These are phyloP conservation scores for Gari tellinella DNA, from an alignment of 2,888 invertebrate species.

Conservation along the genomic window DNA sequence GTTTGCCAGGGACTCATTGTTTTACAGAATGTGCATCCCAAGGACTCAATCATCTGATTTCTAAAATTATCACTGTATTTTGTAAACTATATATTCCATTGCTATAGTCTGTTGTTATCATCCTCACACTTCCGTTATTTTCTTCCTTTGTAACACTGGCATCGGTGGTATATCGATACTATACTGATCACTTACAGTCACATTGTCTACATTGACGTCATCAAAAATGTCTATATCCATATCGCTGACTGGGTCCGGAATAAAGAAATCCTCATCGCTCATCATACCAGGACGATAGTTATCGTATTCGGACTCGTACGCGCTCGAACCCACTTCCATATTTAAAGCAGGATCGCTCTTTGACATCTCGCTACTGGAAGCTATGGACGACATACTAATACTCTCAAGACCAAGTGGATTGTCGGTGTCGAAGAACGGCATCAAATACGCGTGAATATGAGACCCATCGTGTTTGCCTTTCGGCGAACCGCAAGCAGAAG, in stretches of 20 bases:
- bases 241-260: slow-evolving; percentile 82
- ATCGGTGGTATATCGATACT: slow-evolving; percentile 80
- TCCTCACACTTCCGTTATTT: slow-evolving; percentile 76
- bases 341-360: slow-evolving; percentile 82
- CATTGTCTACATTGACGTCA: slow-evolving; percentile 82
- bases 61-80: too few relatives aligned
- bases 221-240: slow-evolving; percentile 84
- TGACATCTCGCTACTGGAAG: slow-evolving; percentile 83
- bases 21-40: too few relatives aligned
- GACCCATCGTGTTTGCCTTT: slow-evolving; percentile 61
- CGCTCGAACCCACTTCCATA: slow-evolving; percentile 83
- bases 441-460: slow-evolving; percentile 63
- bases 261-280: slow-evolving; percentile 84
- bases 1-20: too few relatives aligned
- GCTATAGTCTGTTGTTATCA: neutral
- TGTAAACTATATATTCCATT: too few relatives aligned
- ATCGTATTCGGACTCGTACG: slow-evolving; percentile 92
- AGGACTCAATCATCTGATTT: too few relatives aligned
- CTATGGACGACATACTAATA: slow-evolving; percentile 81
- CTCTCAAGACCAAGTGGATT: slow-evolving; percentile 76
- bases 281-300: slow-evolving; percentile 87
- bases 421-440: slow-evolving; percentile 72
- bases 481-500: slow-evolving; percentile 78
- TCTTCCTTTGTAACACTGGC: slow-evolving; percentile 68
- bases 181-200: slow-evolving; percentile 82